Evolutionary conservation across 2,113 vertebrate genomes (phyloP), one percentile per base, ranked within the genome.

Genomic region (Scomber colias): DNA sequence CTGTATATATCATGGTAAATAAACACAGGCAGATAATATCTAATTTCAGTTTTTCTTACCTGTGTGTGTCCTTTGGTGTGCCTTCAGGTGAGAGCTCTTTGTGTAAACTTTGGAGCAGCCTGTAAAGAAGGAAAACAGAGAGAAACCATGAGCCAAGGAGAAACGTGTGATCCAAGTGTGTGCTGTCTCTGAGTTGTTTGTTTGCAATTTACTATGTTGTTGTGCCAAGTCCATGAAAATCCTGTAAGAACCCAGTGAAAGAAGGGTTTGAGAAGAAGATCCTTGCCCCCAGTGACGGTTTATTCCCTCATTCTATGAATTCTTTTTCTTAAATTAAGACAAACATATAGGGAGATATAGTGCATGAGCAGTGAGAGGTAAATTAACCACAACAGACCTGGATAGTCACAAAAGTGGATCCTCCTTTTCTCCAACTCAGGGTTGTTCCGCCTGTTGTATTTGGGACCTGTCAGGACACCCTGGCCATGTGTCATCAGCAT

Each of bases 71-170:
- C 97, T 94, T 87, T 98, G 97, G 77, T 98, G 97, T 0, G 97
- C 97, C 92, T 98, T 98, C 93, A 98, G 94, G 75, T 98, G 97
- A 30, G 97, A 98, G 89, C 97, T 98, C 95, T 97, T 98, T 90
- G 97, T 98, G 89, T 98, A 98, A 94, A 98, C 97, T 84, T 98
- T 98, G 4, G 92, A 89, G 92, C 97, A 98, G 60, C 96, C 97
- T 98, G 93, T 16, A 19, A 76, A 57, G 44, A 81, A 64, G 82
- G 11, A 87, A 54, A 49, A 87, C 4, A 77, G n/a, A 70, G n/a
- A 27, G 16, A 69, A 19, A 56, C 30, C 11, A 17, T 77, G 50
- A 83, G 45, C 35, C 48, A 14, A 11, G n/a, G 12, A 10, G 62
- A 40, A 19, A 59, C 3, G 14, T 17, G 59, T 51, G 40, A 61